Conservation (phyloP, 2,888 invertebrate genomes). For the Eumerus sabulonum region DNA sequence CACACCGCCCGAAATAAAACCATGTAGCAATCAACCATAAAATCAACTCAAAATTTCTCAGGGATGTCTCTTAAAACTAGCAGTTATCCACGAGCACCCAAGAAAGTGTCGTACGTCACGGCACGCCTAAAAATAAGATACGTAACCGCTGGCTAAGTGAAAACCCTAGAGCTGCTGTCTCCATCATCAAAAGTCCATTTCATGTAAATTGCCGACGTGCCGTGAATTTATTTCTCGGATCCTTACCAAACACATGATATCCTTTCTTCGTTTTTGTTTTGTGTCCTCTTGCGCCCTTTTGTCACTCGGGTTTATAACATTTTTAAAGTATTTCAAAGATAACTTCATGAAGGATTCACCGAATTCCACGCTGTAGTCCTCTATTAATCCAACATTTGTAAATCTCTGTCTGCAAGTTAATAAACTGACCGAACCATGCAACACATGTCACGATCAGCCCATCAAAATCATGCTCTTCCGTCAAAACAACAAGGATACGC, state of each 20-base stretch:
- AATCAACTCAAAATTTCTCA: constrained; percentile 18
- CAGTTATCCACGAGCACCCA: not conserved
- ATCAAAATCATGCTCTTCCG: constrained; percentile 33
- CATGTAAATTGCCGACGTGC: constrained; percentile 59
- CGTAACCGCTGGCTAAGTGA: constrained; percentile 26
- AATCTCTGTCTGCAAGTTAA: not conserved
- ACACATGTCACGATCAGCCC: not conserved
- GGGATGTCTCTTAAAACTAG: constrained; percentile 13
- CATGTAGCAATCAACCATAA: constrained; percentile 29
- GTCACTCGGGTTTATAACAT: constrained; percentile 20
- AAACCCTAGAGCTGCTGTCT: constrained; percentile 1
- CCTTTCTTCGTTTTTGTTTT: constrained; percentile 4
- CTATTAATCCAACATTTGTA: not conserved
- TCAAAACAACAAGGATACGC: constrained; percentile 37
- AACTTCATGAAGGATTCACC: constrained; percentile 38
- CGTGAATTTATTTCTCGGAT: constrained; percentile 50
- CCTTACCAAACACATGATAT: constrained; percentile 27
- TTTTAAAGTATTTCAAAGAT: constrained; percentile 43
- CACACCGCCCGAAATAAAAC: constrained; percentile 8
- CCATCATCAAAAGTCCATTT: constrained; percentile 43
- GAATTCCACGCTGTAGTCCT: constrained; percentile 39
- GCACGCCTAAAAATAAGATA: not conserved
- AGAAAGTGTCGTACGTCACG: not conserved
- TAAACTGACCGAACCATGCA: too few species aligned
- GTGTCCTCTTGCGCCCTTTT: too few species aligned